A percentile compares a stretch with the other conserved stretches of the same genome.
phyloP scores from a whole-genome alignment of 2,113 vertebrate genomes.

The Chaetodon trifascialis region DNA sequence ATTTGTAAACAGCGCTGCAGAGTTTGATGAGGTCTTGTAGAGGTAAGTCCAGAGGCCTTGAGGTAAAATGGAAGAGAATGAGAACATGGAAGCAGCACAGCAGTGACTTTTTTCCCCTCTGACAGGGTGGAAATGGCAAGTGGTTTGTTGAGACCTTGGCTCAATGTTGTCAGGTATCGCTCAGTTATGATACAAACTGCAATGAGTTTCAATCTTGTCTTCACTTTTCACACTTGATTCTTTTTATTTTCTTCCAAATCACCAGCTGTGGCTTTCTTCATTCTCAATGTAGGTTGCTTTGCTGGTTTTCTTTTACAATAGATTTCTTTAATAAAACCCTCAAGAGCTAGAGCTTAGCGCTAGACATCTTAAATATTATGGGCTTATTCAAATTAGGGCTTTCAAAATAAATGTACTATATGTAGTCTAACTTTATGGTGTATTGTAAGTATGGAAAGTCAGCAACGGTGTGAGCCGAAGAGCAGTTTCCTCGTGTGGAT shows the following conservation, averaged over 20 bases:
- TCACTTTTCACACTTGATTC: conserved; percentile 1
- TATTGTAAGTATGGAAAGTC: background rate
- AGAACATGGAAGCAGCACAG: conserved; percentile 53
- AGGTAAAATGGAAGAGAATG: conserved; percentile 72
- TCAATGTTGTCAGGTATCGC: conserved; percentile 33
- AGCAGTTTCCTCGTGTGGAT: background rate
- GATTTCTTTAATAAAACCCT: background rate
- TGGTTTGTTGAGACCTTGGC: conserved; percentile 46
- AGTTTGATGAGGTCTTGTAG: conserved; percentile 75
- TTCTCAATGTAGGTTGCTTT: background rate
- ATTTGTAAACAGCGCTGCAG: conserved; percentile 74
- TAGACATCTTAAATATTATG: background rate
- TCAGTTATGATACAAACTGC: conserved; percentile 49
- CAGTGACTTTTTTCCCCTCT: conserved; percentile 22
- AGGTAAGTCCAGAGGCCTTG: conserved; percentile 59
- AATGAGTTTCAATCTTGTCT: conserved; percentile 26
- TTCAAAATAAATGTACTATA: background rate
- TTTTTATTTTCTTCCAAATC: background rate
- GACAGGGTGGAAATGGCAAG: conserved; percentile 29
- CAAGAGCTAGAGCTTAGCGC: background rate
- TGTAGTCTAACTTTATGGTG: too few relatives aligned
- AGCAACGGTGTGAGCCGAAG: background rate
- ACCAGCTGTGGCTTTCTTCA: background rate
- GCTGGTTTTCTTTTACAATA: conserved; percentile 1
- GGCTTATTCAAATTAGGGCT: background rate